Conservation (phyloP, 1,140 invertebrate genomes). For the Ganaspis sp. region DNA sequence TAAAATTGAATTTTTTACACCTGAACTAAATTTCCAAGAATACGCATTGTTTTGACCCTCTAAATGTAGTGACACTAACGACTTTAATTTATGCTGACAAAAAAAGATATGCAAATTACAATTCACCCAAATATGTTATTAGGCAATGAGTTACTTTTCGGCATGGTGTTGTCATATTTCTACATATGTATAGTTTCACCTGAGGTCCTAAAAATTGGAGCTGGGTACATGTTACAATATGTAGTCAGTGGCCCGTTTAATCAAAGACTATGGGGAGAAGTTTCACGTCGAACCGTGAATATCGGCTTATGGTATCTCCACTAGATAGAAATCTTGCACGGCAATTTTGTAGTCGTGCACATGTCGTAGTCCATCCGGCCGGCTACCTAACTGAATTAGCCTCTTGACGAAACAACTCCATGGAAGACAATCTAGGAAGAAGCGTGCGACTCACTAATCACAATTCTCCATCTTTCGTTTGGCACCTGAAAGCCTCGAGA, state of each 20-base stretch:
- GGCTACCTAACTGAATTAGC: conserved; percentile 44
- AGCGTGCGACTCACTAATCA: conserved; percentile 33
- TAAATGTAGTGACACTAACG: not conserved
- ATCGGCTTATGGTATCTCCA: conserved; percentile 65
- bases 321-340: conserved; percentile 68
- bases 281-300: conserved; percentile 71
- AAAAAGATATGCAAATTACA: not conserved
- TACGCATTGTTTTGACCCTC: not conserved
- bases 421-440: conserved; percentile 36
- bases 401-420: conserved; percentile 39
- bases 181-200: not conserved
- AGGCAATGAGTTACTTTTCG: not conserved
- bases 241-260: conserved; percentile 60
- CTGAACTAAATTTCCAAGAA: no score
- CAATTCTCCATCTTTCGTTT: not conserved
- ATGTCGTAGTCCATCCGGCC: conserved; percentile 62
- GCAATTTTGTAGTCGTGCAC: conserved; percentile 71
- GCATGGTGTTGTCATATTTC: not conserved
- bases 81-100: conserved; percentile 1
- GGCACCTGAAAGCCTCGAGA: conserved; percentile 25
- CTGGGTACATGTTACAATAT: conserved; percentile 58
- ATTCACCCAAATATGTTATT: not conserved
- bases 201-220: conserved; percentile 4
- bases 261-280: conserved; percentile 59
- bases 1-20: no score